Evolutionary conservation across 2,888 invertebrate genomes (phyloP).

Genomic region (Hydrotaea diabolus): DNA sequence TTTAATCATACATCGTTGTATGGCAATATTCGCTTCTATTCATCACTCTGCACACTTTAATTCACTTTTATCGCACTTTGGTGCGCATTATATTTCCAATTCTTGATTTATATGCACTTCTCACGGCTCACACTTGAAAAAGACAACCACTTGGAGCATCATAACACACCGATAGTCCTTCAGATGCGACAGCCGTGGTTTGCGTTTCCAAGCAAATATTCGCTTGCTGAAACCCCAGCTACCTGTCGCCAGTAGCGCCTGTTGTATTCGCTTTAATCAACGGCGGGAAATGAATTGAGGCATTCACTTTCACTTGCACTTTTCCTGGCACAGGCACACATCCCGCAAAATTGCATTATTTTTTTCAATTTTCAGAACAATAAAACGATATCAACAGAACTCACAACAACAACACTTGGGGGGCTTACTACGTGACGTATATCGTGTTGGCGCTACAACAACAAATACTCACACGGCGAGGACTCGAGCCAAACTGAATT

Average conservation of each 20-base stretch:
- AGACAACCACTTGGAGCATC: neutral
- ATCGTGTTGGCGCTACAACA: constrained; percentile 54
- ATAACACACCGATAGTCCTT: neutral
- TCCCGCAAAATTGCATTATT: neutral
- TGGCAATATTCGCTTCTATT: neutral
- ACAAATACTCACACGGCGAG: constrained; percentile 57
- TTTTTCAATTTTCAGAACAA: neutral
- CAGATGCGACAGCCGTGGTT: neutral
- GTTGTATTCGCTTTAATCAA: constrained; percentile 33
- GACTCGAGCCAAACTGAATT: constrained; percentile 63
- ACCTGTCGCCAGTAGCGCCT: constrained; percentile 40
- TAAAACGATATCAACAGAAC: constrained; percentile 4
- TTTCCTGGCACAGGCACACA: neutral
- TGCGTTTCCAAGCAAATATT: neutral
- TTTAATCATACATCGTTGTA: neutral
- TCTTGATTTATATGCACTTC: neutral
- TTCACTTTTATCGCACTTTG: neutral
- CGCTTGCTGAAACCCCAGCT: neutral
- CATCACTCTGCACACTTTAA: neutral
- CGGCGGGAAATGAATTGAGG: constrained; percentile 38
- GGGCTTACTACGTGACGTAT: constrained; percentile 28
- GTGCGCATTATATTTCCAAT: neutral
- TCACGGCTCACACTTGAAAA: neutral
- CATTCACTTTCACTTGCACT: too few species aligned
- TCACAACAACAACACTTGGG: constrained; percentile 11